Conservation (phyloP, 92 coral and sea anemone genomes). For the Zoanthus gigantus region DNA sequence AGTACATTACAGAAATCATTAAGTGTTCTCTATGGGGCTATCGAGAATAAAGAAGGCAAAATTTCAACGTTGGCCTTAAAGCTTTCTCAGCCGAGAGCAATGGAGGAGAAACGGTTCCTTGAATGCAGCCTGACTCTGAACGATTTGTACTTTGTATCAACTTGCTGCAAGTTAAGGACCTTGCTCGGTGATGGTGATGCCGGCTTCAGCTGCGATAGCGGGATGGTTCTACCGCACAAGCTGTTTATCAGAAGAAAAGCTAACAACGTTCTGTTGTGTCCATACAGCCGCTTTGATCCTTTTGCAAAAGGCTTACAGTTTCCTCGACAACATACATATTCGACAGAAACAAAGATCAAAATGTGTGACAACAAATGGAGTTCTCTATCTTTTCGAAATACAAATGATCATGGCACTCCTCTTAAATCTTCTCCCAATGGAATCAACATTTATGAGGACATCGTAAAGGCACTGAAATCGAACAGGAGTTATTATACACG, state of each 20-base stretch:
- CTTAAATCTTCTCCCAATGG: not conserved
- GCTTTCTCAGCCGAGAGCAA: not conserved
- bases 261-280: not conserved
- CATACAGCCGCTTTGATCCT: not conserved
- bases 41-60: not conserved
- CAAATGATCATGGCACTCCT: not conserved
- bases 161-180: slow-evolving; percentile 12
- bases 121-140: slow-evolving; percentile 33
- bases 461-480: slow-evolving; percentile 5
- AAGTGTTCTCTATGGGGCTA: not conserved
- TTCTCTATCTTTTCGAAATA: not conserved
- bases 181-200: not conserved
- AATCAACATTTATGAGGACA: slow-evolving; percentile 12
- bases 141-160: slow-evolving; percentile 32
- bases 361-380: not conserved
- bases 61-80: not conserved
- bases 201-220: not conserved
- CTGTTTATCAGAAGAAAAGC: slow-evolving; percentile 5
- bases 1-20: not conserved
- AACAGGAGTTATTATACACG: not conserved
- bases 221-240: not conserved
- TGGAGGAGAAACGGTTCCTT: slow-evolving; percentile 4
- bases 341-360: not conserved
- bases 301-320: not conserved
- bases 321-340: not conserved